Evolutionary conservation across 2,888 invertebrate genomes (phyloP), one percentile per base, ranked within the genome.

Genomic region (Dynastes hyllus): DNA sequence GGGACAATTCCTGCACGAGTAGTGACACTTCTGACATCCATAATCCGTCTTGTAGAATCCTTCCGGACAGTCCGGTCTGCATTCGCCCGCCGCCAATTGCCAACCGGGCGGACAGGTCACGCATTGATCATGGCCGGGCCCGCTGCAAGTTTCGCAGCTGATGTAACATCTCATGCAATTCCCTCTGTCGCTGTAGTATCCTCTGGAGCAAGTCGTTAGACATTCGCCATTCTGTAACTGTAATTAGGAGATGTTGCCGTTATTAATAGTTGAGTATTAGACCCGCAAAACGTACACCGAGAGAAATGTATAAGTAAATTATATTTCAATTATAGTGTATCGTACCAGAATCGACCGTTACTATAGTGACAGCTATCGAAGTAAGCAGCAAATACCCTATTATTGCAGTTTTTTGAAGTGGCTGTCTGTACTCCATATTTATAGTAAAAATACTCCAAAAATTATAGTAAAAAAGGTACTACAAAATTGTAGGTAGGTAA

Each of bases 21-120:
- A 95, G 90, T 96, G 96, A 89, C 97, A 97, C 88, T 95, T 95
- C 82, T 95, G 94, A 86, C 97, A 97, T 8, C 95, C 95, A 84
- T 93, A 95, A 81, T 93, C 92, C 3, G 94, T 94, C 89, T 95
- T 94, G 89, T 95, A 97, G 89, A 95, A 96, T 58, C 96, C 96
- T 89, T 95, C 94, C 0, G 96, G 96, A 88, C 97, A 97, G 85
- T 95, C 94, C 0, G 95, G 94, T 84, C 95, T 94, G 85, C 96
- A 96, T 87, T 96, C 95, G 1, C 96, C 96, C 1, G 95, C 95
- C 0, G 95, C 94, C 80, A 96, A 89, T 87, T 94, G 93, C 95
- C 95, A 96, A 2, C 94, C 94, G 3, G 90, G 89, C 0, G 95
- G 95, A 87, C 96, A 97, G 22, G 93, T 93, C 0, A 96, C 95